A percentile compares a stretch with the other conserved stretches of the same genome.
These are phyloP conservation scores for Glandiceps talaboti DNA, from an alignment of 53 echinoderm and acorn worm species.

Conservation along the genomic window DNA sequence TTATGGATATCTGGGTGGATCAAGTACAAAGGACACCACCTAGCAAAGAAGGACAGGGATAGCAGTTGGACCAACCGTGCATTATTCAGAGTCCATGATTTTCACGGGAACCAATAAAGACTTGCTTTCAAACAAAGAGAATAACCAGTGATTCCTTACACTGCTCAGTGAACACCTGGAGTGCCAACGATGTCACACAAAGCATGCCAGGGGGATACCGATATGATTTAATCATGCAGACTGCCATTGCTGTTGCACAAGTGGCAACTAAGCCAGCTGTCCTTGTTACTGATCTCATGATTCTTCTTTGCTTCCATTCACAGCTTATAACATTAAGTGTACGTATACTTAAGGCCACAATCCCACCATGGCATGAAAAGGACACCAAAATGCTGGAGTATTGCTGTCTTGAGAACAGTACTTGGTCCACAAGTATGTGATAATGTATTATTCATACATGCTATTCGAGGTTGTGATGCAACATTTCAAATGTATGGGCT, in stretches of 20 bases:
- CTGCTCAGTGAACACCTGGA: too few species aligned
- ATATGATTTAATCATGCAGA: too few species aligned
- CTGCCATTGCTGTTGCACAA: too few species aligned
- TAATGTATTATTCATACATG: slow-evolving; percentile 41
- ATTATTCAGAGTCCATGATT: background rate
- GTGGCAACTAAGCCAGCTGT: too few species aligned
- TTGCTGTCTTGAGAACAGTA: slow-evolving; percentile 1
- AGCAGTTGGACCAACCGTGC: background rate
- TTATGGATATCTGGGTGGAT: slow-evolving; percentile 12
- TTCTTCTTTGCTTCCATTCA: slow-evolving; percentile 33
- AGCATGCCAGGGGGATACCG: too few species aligned
- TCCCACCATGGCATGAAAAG: slow-evolving; percentile 5
- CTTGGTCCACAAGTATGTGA: slow-evolving; percentile 27
- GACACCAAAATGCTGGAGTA: slow-evolving; percentile 33
- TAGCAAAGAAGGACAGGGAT: background rate
- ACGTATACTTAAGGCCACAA: slow-evolving; percentile 37
- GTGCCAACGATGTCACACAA: too few species aligned
- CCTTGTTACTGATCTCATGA: slow-evolving; percentile 40
- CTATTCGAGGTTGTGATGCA: slow-evolving; percentile 43
- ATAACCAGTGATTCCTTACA: too few species aligned
- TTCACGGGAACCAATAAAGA: slow-evolving; percentile 13
- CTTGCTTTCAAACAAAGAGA: slow-evolving; percentile 9
- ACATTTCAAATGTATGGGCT: slow-evolving; percentile 46
- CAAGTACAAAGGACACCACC: slow-evolving; percentile 15
- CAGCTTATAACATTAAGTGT: background rate